These are phyloP conservation scores for Chouioia cunea DNA, from an alignment of 2,888 invertebrate genomes.

Conservation along the genomic window DNA sequence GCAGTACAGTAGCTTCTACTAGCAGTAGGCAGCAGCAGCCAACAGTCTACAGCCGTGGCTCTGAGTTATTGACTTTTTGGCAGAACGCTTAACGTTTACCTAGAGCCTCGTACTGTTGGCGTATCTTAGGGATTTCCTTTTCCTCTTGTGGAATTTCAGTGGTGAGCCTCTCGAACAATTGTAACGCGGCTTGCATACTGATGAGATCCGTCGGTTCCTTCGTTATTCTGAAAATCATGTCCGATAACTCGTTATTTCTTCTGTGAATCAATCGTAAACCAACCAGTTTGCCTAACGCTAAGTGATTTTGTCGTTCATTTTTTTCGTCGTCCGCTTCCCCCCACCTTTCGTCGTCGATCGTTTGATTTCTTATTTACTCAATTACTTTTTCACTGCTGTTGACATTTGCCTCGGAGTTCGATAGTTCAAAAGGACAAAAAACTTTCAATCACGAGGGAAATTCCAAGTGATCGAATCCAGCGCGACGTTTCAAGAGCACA, in stretches of 20 bases:
- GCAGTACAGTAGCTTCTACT: no score
- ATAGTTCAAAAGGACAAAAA: slow-evolving; percentile 5
- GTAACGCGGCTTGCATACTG: slow-evolving; percentile 79
- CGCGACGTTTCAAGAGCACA: no score
- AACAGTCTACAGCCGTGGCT: background rate
- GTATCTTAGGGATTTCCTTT: slow-evolving; percentile 80
- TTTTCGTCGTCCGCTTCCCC: background rate
- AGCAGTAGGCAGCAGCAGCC: no score
- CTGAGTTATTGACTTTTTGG: slow-evolving; percentile 37
- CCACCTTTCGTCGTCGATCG: background rate
- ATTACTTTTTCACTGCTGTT: slow-evolving; percentile 3
- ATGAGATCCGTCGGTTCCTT: slow-evolving; percentile 80
- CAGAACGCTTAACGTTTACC: slow-evolving; percentile 66
- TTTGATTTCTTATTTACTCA: background rate
- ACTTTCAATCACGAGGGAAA: no score
- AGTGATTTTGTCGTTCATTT: slow-evolving; percentile 11
- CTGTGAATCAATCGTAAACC: slow-evolving; percentile 18
- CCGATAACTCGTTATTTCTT: slow-evolving; percentile 38
- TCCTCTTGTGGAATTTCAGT: slow-evolving; percentile 76
- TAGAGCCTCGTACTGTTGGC: slow-evolving; percentile 80
- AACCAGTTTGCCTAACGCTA: slow-evolving; percentile 27
- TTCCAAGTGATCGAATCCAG: no score
- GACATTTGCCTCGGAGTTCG: background rate
- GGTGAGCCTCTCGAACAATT: slow-evolving; percentile 77
- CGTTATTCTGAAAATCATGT: slow-evolving; percentile 68